Base-by-base conservation (phyloP, 2,113 vertebrate genomes). In the Macrotus californicus region DNA sequence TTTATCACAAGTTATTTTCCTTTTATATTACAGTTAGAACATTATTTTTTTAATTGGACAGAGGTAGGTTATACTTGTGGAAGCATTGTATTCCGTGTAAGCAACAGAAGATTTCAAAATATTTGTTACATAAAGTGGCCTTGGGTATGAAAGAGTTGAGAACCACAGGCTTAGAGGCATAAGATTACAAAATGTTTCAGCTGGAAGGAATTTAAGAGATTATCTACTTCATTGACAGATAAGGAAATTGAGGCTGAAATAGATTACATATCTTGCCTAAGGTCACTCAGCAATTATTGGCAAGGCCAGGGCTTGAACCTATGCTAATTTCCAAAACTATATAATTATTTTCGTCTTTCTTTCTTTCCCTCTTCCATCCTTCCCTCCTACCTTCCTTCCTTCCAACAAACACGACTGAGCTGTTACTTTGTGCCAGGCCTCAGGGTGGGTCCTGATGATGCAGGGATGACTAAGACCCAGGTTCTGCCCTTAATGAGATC, bases 201-300 rank as follows among this genome's bases (percentile, higher is more conserved):
- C 81, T 87, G 43, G 73, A 82, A 95, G 24, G 85, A 87, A 82
- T 82, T 89, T 76, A 13, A 9, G 41, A 69, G 56, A 75, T 87
- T 93, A 77, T 76, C 69, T 77, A 73, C 82, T 73, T 81, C 67
- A 69, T 6, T 92, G 76, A 79, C 56, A 77, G 76, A 88, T 84
- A 59, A 96, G 54, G 67, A 96, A 95, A 95, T 43, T 50, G 31
- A 88, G 91, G 48, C 85, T 87, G 59, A 89, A 95, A 75, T 72
- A 84, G 64, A 88, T 79, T 54, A 39, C 26, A n/a, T 52, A 72
- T 90, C 85, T 67, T 59, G 29, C 48, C 56, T 81, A 90, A 92
- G 77, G 22, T 93, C 67, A 76, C 26, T 29, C 48, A 50, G 85
- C 39, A 92, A 70, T 46, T 73, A 46, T 34, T 95, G 54, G 61